These are phyloP conservation scores for Salminus brasiliensis DNA, from an alignment of 2,113 vertebrate species.

Conservation along the genomic window DNA sequence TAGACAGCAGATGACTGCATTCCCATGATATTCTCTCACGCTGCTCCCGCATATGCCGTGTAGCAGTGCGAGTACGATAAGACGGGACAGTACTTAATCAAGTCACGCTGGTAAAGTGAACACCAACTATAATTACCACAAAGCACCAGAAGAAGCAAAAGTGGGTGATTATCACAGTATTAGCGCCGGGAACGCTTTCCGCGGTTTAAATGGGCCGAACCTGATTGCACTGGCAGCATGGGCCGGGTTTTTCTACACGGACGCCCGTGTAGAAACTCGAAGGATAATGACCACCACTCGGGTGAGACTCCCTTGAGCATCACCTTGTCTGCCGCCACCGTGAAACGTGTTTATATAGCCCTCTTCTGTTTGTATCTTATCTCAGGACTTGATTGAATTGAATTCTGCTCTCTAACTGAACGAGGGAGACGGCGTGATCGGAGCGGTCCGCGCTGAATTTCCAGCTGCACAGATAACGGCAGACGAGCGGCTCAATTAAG, in stretches of 20 bases:
- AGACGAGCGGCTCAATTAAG: slow-evolving; percentile 17
- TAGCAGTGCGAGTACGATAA: slow-evolving; percentile 31
- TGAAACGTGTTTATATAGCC: slow-evolving; percentile 21
- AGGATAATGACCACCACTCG: neutral
- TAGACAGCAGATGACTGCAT: slow-evolving; percentile 14
- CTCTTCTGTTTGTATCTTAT: slow-evolving; percentile 37
- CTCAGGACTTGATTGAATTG: slow-evolving; percentile 24
- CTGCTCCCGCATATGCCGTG: slow-evolving; percentile 34
- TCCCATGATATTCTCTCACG: slow-evolving; percentile 26
- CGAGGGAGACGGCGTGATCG: neutral
- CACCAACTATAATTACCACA: slow-evolving; percentile 37
- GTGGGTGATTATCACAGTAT: slow-evolving; percentile 16
- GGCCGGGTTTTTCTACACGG: neutral
- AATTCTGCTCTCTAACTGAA: slow-evolving; percentile 38
- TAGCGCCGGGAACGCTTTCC: neutral
- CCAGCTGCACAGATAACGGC: slow-evolving; percentile 31
- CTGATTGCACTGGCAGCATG: neutral
- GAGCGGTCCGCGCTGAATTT: slow-evolving; percentile 2
- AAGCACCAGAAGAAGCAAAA: slow-evolving; percentile 22
- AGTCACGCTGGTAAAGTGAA: slow-evolving; percentile 28
- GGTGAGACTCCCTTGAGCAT: slow-evolving; percentile 15
- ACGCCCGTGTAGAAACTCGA: neutral
- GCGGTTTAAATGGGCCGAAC: neutral
- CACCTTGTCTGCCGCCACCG: neutral
- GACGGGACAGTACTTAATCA: slow-evolving; percentile 42